These are phyloP conservation scores for Ganaspis brasiliensis DNA, from an alignment of 2,888 invertebrate species.

Conservation along the genomic window DNA sequence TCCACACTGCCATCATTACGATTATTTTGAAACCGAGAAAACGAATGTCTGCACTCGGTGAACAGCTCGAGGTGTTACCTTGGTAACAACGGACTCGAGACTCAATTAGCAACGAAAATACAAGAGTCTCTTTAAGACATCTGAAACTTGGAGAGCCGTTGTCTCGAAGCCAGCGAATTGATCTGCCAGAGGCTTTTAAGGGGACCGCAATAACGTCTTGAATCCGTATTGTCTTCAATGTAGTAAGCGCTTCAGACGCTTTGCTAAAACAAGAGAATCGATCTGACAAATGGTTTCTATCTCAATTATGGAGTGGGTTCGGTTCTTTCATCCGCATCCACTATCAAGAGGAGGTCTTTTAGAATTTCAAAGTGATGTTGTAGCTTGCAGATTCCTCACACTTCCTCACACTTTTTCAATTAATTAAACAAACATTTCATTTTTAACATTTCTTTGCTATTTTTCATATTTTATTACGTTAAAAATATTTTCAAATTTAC, in stretches of 20 bases:
- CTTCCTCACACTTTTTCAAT: constrained; percentile 33
- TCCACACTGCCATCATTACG: constrained; percentile 52
- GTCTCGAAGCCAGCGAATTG: constrained; percentile 48
- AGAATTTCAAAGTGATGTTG: background rate
- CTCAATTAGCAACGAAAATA: constrained; percentile 77
- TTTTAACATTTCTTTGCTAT: constrained; percentile 45
- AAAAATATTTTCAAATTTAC: too few relatives aligned
- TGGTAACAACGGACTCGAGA: constrained; percentile 72
- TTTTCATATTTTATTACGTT: background rate
- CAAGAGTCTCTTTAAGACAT: constrained; percentile 56
- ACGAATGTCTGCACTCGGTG: constrained; percentile 36
- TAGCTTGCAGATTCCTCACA: background rate
- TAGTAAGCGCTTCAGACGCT: constrained; percentile 55
- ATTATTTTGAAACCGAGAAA: constrained; percentile 46
- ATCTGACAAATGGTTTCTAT: constrained; percentile 52
- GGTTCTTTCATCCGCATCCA: constrained; percentile 6
- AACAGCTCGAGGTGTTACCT: constrained; percentile 32
- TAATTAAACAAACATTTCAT: constrained; percentile 18
- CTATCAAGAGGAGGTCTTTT: constrained; percentile 1
- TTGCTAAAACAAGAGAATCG: constrained; percentile 55
- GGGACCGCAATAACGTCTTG: constrained; percentile 64
- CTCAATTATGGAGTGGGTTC: constrained; percentile 25
- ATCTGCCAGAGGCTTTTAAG: constrained; percentile 74
- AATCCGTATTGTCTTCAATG: constrained; percentile 53
- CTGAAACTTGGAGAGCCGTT: constrained; percentile 26